Conservation (phyloP, 2,888 invertebrate species). For the Hypsopygia costalis region DNA sequence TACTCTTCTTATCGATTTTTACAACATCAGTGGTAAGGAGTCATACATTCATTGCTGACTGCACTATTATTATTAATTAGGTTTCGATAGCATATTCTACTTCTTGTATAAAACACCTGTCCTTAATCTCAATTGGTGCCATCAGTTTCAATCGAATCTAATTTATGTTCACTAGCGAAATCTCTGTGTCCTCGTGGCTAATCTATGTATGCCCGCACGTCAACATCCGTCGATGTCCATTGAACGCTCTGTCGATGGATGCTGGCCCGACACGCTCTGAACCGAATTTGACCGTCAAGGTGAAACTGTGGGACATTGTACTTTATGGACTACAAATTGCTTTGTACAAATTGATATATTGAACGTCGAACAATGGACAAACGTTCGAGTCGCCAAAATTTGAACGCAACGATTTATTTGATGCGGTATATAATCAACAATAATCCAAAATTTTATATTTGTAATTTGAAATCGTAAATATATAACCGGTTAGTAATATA, state of each 20-base stretch:
- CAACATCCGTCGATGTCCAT: constrained; percentile 56
- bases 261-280: constrained; percentile 29
- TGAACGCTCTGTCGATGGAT: constrained; percentile 40
- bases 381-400: neutral
- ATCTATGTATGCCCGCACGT: constrained; percentile 47
- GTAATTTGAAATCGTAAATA: too few species aligned
- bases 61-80: too few species aligned
- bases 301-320: constrained; percentile 38
- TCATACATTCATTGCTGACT: too few species aligned
- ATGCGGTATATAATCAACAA: neutral
- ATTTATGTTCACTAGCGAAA: constrained; percentile 1
- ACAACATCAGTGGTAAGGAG: too few species aligned
- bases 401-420: neutral
- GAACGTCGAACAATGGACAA: constrained; percentile 3
- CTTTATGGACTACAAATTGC: constrained; percentile 16
- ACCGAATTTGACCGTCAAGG: constrained; percentile 45
- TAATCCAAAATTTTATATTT: too few species aligned
- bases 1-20: too few species aligned
- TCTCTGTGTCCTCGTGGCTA: constrained; percentile 22
- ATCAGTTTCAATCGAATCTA: neutral
- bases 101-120: neutral
- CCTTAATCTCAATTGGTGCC: neutral
- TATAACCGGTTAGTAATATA: too few species aligned
- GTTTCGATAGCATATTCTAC: too few species aligned
- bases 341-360: constrained; percentile 5